A percentile compares a stretch with the other conserved stretches of the same genome.
These are phyloP conservation scores for Melipona beecheii DNA, from an alignment of 2,888 invertebrate genomes.

Conservation along the genomic window DNA sequence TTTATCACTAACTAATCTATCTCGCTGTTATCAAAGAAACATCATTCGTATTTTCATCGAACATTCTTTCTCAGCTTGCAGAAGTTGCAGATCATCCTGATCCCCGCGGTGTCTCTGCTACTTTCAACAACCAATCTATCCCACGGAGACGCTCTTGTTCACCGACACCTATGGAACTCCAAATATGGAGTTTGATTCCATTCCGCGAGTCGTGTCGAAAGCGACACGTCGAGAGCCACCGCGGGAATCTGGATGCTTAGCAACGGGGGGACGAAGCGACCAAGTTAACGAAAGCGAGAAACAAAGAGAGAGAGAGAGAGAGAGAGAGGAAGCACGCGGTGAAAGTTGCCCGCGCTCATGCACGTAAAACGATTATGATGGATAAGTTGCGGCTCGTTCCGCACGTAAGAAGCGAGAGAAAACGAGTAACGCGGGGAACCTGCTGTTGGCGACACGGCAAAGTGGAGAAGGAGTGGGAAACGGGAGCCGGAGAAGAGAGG, in stretches of 20 bases:
- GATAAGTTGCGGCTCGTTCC: conserved; percentile 75
- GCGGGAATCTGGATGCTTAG: background rate
- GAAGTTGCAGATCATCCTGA: background rate
- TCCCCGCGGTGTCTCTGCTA: background rate
- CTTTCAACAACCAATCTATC: background rate
- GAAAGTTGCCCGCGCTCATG: conserved; percentile 72
- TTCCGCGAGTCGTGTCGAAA: conserved; percentile 13
- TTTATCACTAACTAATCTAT: no score
- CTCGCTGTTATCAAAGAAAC: no score
- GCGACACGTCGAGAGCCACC: conserved; percentile 25
- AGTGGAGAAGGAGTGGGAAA: conserved; percentile 9
- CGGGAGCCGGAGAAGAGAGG: conserved; percentile 20
- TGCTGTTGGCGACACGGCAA: background rate
- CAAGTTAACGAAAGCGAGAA: background rate
- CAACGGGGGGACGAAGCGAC: conserved; percentile 1
- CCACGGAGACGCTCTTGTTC: background rate
- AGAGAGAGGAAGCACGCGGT: conserved; percentile 42
- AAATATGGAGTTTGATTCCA: background rate
- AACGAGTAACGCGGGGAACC: conserved; percentile 38
- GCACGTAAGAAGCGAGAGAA: conserved; percentile 67
- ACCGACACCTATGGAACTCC: no score
- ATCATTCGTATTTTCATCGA: no score
- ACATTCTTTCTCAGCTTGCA: no score
- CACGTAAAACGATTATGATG: conserved; percentile 78
- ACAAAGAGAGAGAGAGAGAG: conserved; percentile 22